phyloP scores from a whole-genome alignment of 30 jellyfish, hydroid and myxozoan species.

The Nemopilema nomurai region DNA sequence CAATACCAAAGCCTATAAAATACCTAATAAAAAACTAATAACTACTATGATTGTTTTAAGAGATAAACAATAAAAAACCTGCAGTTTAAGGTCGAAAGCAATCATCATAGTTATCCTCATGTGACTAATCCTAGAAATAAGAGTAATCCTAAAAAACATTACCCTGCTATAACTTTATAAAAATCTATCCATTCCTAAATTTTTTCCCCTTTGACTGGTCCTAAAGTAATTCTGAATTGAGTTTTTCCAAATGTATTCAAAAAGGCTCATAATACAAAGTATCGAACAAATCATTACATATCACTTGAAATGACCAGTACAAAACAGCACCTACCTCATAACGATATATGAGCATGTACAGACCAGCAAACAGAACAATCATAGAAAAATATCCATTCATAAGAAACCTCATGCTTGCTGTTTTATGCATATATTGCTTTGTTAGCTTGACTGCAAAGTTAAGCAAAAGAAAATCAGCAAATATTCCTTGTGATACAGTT shows the following conservation, averaged over 20 bases:
- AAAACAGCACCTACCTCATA: conserved; percentile 51
- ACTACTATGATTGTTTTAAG: no score
- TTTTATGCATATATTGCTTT: conserved; percentile 84
- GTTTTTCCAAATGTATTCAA: neutral
- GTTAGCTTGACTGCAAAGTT: conserved; percentile 74
- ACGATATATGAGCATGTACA: conserved; percentile 68
- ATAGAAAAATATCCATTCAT: conserved; percentile 80
- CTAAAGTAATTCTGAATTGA: neutral
- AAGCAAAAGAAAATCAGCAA: neutral
- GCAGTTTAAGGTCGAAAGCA: no score
- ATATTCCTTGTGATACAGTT: no score
- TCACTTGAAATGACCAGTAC: neutral
- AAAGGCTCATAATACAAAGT: neutral
- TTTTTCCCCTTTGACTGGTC: no score
- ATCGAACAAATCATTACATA: conserved; percentile 1
- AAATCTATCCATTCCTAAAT: no score
- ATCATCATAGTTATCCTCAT: no score
- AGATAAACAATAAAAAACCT: no score
- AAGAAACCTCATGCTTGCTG: conserved; percentile 74
- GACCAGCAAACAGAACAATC: conserved; percentile 84
- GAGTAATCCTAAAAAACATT: no score
- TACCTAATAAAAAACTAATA: no score
- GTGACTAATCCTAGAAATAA: no score
- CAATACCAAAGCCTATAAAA: neutral
- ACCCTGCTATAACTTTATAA: no score